Evolutionary conservation across 1,140 invertebrate species (phyloP), one percentile per base, ranked within the genome.

Genomic region (Drosophila virilis): DNA sequence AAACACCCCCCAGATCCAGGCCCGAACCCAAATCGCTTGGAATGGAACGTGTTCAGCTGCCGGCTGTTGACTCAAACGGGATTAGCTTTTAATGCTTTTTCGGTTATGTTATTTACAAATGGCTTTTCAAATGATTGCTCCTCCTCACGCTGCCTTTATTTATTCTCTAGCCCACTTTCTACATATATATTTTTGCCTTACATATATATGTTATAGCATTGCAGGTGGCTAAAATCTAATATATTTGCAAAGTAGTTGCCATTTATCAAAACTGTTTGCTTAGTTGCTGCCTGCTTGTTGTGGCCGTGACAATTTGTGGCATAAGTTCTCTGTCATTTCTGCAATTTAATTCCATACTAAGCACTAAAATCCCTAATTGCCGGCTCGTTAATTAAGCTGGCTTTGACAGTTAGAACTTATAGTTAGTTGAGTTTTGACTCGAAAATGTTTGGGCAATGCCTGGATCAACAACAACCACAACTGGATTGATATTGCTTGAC

Each of bases 81-180:
- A 89, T 89, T 90, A 89, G 80, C 84, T 89, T 90, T 90, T 89
- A 89, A 89, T 89, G 84, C 84, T 88, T 88, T 28, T 88, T 89
- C 74, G 84, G 85, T 84, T 89, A 89, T 89, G 84, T 89, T 89
- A 89, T 89, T 89, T 89, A 89, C 80, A 89, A 89, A 89, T 89
- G 84, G 80, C 77, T 88, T 88, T 88, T 77, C 84, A 64, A 88
- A 88, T 88, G 72, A 6, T 51, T 17, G 12, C 5, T 12, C n/a
- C 33, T 7, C 12, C 22, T n/a, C 32, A 38, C 13, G 40, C 12
- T 8, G 15, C 15, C 8, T 43, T 15, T 38, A 45, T 28, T 28
- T 28, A 28, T 28, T 50, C 7, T 57, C n/a, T 55, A 40, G 9
- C 15, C 28, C 35, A 6, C 8, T 17, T n/a, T 40, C 1, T 46